Percentiles rank a stretch among this genome's conserved stretches.
Evolutionary conservation across 2,888 invertebrate species (phyloP).

Genomic region (Epinotia demarniana): DNA sequence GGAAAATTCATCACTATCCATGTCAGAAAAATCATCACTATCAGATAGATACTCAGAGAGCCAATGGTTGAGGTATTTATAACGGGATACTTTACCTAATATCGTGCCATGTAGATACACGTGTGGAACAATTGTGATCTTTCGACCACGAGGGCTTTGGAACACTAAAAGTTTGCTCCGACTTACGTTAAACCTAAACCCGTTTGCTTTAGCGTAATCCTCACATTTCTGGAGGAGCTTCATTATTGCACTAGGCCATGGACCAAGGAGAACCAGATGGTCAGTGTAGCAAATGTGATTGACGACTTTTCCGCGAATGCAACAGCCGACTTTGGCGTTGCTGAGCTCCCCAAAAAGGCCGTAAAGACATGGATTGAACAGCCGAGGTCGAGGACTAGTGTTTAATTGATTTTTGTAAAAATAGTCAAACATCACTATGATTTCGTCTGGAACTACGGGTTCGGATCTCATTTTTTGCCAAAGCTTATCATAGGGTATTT

Average conservation of each 20-base stretch:
- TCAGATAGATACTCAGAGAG: constrained; percentile 28
- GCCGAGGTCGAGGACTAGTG: constrained; percentile 11
- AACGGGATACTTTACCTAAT: constrained; percentile 21
- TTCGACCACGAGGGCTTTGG: constrained; percentile 29
- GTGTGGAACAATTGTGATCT: constrained; percentile 17
- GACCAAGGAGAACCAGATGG: constrained; percentile 19
- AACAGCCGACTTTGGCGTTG: constrained; percentile 26
- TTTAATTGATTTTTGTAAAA: constrained; percentile 26
- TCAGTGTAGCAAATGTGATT: constrained; percentile 24
- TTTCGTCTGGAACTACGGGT: constrained; percentile 19
- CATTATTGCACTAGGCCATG: constrained; percentile 25
- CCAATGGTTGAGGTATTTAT: constrained; percentile 24
- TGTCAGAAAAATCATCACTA: constrained; percentile 27
- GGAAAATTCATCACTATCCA: constrained; percentile 25
- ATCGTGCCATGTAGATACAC: constrained; percentile 22
- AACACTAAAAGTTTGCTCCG: constrained; percentile 27
- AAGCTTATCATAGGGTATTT: constrained; percentile 27
- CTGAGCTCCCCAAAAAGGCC: constrained; percentile 15
- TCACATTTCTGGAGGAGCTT: constrained; percentile 25
- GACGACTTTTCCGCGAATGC: constrained; percentile 20
- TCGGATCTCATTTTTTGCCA: constrained; percentile 27
- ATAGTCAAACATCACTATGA: constrained; percentile 24
- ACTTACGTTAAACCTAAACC: constrained; percentile 20
- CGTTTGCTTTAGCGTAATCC: constrained; percentile 22
- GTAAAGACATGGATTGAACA: constrained; percentile 18